phyloP scores from a whole-genome alignment of 2,113 vertebrate species.

The Apaloderma vittatum region DNA sequence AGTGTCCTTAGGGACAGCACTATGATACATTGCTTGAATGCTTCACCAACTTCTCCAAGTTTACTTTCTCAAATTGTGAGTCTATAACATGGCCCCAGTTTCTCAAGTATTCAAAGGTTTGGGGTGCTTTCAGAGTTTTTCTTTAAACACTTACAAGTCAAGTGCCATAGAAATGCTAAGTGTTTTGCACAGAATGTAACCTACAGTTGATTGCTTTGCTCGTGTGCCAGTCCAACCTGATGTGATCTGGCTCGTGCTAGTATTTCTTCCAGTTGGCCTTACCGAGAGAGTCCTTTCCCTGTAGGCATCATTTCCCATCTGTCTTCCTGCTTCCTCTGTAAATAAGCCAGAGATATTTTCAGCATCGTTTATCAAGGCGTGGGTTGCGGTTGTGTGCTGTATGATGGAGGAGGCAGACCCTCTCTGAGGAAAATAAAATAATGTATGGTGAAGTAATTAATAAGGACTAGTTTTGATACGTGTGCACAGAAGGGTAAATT shows the following conservation, averaged over 20 bases:
- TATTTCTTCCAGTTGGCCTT: neutral
- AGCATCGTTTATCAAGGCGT: neutral
- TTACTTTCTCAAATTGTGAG: neutral
- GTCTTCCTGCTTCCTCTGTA: conserved; percentile 14
- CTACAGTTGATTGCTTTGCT: neutral
- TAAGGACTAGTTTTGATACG: neutral
- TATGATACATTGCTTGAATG: neutral
- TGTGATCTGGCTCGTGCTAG: neutral
- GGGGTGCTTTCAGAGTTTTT: neutral
- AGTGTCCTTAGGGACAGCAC: fast-evolving
- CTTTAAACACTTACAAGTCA: neutral
- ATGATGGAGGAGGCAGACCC: neutral
- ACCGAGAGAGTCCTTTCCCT: neutral
- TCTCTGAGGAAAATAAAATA: neutral
- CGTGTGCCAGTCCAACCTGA: neutral
- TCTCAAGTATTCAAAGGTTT: neutral
- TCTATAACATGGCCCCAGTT: neutral
- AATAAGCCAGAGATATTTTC: neutral
- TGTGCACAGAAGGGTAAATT: neutral
- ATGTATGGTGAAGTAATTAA: neutral
- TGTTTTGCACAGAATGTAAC: conserved; percentile 24
- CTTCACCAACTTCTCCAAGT: neutral
- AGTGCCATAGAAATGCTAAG: conserved; percentile 31
- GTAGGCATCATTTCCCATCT: neutral
- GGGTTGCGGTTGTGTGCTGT: neutral